These are phyloP conservation scores for Acomys russatus DNA, from an alignment of 2,797 vertebrate species.

Conservation along the genomic window DNA sequence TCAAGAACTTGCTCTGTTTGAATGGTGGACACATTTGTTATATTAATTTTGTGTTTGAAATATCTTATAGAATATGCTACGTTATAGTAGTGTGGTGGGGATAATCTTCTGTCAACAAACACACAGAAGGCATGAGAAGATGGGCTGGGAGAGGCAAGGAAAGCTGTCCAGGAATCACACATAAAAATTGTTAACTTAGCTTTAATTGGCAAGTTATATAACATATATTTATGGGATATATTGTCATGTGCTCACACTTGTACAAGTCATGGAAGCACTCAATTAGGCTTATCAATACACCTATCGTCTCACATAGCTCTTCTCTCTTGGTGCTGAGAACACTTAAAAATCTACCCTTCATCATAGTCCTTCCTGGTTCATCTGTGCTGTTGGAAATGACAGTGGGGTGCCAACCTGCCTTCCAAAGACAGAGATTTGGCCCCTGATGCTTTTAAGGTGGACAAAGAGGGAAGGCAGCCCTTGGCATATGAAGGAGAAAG, in stretches of 20 bases:
- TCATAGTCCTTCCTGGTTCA: background rate
- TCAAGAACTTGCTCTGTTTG: background rate
- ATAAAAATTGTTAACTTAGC: background rate
- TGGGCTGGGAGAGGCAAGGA: background rate
- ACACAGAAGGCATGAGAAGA: too few relatives aligned
- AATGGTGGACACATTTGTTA: background rate
- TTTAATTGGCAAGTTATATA: background rate
- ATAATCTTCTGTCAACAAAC: background rate
- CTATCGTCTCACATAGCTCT: background rate
- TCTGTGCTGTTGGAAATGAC: background rate
- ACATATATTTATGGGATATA: background rate
- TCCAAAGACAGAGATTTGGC: background rate
- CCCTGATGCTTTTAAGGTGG: background rate
- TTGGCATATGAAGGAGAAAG: background rate
- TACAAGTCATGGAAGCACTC: background rate
- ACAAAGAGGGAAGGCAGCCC: background rate
- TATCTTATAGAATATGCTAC: background rate
- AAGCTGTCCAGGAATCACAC: background rate
- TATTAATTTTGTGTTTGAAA: slow-evolving; percentile 26
- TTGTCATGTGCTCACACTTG: background rate
- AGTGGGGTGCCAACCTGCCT: background rate
- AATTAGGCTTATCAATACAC: background rate
- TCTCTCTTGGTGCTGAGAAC: background rate
- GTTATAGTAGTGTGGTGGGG: too few relatives aligned
- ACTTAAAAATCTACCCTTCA: background rate